Evolutionary conservation across 2,113 vertebrate species (phyloP).

Genomic region (Melanotaenia duboulayi): DNA sequence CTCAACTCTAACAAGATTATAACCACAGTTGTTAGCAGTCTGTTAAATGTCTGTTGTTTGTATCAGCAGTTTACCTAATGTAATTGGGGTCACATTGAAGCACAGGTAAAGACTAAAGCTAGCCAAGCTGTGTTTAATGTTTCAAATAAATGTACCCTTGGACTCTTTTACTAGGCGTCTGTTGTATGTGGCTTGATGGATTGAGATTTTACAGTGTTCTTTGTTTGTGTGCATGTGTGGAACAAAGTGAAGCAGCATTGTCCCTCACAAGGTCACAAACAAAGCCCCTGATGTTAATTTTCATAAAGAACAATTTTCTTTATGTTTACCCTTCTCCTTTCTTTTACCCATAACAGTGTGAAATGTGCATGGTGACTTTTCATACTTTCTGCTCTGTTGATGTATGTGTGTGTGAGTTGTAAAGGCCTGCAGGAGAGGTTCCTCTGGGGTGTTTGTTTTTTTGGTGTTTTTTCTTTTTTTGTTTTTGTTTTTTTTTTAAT

Average conservation of each 20-base stretch:
- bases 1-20: neutral
- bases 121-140: constrained; percentile 69
- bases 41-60: constrained; percentile 60
- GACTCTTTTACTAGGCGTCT: constrained; percentile 67
- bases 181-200: constrained; percentile 53
- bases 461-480: too few relatives aligned
- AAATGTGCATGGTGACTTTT: neutral
- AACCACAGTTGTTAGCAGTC: constrained; percentile 33
- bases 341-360: constrained; percentile 8
- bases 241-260: constrained; percentile 54
- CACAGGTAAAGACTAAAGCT: constrained; percentile 60
- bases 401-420: constrained; percentile 14
- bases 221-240: constrained; percentile 15
- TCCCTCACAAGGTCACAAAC: constrained; percentile 73
- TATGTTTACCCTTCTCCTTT: constrained; percentile 12
- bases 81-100: constrained; percentile 73
- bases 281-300: constrained; percentile 55
- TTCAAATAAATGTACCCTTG: constrained; percentile 67
- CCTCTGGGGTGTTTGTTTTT: constrained; percentile 58
- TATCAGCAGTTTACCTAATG: constrained; percentile 75
- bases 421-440: constrained; percentile 42
- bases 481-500: constrained; percentile 42
- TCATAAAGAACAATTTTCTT: constrained; percentile 43
- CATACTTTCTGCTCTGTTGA: constrained; percentile 2
- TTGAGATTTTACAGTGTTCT: constrained; percentile 61